phyloP scores from a whole-genome alignment of 2,888 invertebrate genomes.

The Hymenopus coronatus region DNA sequence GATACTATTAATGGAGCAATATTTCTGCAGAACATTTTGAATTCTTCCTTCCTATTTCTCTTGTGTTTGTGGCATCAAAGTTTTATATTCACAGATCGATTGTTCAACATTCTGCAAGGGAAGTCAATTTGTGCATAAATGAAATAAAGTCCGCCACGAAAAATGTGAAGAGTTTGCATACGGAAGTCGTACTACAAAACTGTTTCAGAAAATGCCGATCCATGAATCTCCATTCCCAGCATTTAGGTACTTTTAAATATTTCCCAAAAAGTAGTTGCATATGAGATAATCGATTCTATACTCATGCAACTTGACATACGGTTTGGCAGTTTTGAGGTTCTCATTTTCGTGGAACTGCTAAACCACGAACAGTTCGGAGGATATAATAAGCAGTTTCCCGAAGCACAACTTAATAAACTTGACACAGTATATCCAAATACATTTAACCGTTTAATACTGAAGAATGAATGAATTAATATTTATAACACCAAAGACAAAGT shows the following conservation, averaged over 20 bases:
- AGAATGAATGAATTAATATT: background rate
- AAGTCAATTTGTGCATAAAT: background rate
- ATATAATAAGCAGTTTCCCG: background rate
- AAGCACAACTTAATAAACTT: background rate
- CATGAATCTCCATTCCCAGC: background rate
- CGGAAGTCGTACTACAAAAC: background rate
- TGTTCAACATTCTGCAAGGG: background rate
- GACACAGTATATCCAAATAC: background rate
- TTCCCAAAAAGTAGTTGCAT: background rate
- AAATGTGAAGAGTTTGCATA: background rate
- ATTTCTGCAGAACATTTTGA: background rate
- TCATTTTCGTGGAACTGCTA: background rate
- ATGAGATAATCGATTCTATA: background rate
- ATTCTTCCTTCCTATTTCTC: background rate
- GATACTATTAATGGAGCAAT: background rate
- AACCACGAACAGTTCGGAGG: background rate
- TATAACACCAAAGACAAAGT: background rate
- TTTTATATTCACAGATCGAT: background rate
- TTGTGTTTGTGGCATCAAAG: background rate
- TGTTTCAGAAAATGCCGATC: background rate
- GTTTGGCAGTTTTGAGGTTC: background rate
- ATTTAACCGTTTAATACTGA: background rate
- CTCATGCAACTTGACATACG: background rate
- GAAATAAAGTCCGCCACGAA: background rate
- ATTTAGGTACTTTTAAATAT: background rate